Percentiles rank a stretch among this genome's conserved stretches.
These are phyloP conservation scores for Muscicapa comitata DNA, from an alignment of 2,797 vertebrate genomes.

Conservation along the genomic window DNA sequence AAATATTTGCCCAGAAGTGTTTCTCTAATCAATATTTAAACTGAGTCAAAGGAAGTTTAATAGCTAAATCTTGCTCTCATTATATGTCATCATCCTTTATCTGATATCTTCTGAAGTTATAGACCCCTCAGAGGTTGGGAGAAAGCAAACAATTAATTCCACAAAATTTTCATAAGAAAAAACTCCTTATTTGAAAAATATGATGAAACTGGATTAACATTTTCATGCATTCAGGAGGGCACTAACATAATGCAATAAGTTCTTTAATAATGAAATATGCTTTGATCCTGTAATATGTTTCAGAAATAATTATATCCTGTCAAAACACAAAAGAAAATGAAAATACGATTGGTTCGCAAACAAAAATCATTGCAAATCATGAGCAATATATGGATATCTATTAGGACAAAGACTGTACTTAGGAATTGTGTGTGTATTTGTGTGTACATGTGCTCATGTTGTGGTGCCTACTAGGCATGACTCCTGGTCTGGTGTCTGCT, in stretches of 20 bases:
- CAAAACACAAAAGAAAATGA: constrained; percentile 12
- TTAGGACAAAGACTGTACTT: neutral
- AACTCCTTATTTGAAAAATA: neutral
- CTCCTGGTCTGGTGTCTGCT: neutral
- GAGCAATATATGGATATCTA: neutral
- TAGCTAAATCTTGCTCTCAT: constrained; percentile 60
- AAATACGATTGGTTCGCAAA: neutral
- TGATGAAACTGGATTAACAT: constrained; percentile 18
- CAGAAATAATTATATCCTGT: constrained; percentile 30
- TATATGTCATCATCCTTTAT: constrained; percentile 55
- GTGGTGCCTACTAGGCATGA: neutral
- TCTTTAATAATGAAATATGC: constrained; percentile 37
- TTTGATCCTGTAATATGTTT: constrained; percentile 6
- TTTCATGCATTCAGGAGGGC: neutral
- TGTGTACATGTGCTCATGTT: neutral
- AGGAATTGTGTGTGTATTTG: neutral
- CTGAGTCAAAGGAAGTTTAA: constrained; percentile 54
- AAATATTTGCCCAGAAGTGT: constrained; percentile 61
- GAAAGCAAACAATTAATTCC: constrained; percentile 54
- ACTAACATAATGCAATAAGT: constrained; percentile 19
- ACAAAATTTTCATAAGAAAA: constrained; percentile 42
- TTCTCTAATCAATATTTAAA: constrained; percentile 69
- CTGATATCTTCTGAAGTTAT: constrained; percentile 46
- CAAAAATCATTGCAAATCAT: neutral
- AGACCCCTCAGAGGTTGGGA: constrained; percentile 27